Conservation (phyloP, 2,797 vertebrate species). For the Serranus cabrilla region DNA sequence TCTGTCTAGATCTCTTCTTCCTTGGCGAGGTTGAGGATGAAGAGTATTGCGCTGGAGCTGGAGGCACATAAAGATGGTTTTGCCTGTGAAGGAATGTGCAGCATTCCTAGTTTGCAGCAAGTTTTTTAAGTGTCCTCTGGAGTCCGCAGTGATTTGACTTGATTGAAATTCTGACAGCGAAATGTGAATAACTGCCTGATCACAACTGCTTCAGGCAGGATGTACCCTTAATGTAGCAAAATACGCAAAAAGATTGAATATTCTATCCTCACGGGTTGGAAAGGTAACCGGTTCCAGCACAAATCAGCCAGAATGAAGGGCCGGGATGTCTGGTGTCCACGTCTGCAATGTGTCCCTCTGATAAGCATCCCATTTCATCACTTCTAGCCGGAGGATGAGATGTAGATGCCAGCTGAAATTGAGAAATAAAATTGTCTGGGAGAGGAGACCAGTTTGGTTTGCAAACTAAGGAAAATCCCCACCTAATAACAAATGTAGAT, state of each 20-base stretch:
- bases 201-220: conserved; percentile 43
- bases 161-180: conserved; percentile 53
- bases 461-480: conserved; percentile 39
- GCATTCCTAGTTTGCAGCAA: conserved; percentile 6
- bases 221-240: conserved; percentile 37
- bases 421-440: conserved; percentile 41
- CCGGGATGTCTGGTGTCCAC: conserved; percentile 47
- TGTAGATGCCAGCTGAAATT: conserved; percentile 57
- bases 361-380: conserved; percentile 62
- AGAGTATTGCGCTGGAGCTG: conserved; percentile 10
- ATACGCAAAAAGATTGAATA: conserved; percentile 33
- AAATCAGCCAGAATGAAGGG: conserved; percentile 48
- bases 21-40: background rate
- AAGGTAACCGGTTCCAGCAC: conserved; percentile 45
- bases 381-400: conserved; percentile 27
- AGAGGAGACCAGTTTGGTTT: conserved; percentile 30
- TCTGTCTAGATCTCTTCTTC: conserved; percentile 4
- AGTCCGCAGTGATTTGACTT: conserved; percentile 26
- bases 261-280: conserved; percentile 49
- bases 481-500: background rate
- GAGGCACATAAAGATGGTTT: background rate
- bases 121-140: conserved; percentile 35
- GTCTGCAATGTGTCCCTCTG: conserved; percentile 50
- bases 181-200: conserved; percentile 44
- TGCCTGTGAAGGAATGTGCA: conserved; percentile 20